Evolutionary conservation across 2,797 vertebrate species (phyloP).

Genomic region (Alfaro cultratus): DNA sequence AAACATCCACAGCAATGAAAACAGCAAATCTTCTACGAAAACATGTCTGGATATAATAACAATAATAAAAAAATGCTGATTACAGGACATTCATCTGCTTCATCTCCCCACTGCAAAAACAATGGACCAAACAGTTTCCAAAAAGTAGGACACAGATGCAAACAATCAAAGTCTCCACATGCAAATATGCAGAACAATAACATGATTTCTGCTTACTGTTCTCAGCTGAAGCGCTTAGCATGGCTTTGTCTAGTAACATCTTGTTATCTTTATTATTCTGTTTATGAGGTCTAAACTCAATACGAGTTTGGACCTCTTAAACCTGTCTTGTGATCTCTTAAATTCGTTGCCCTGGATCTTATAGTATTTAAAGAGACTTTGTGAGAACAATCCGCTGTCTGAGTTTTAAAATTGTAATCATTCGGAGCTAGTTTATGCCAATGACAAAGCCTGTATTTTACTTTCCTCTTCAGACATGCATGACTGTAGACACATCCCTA

Average conservation of each 20-base stretch:
- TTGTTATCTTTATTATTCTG: neutral
- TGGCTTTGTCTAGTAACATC: neutral
- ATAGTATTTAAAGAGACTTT: neutral
- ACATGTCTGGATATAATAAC: neutral
- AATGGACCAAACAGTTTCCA: neutral
- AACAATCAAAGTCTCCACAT: constrained; percentile 4
- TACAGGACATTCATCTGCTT: neutral
- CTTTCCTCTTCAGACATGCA: neutral
- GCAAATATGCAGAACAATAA: constrained; percentile 7
- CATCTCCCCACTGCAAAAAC: neutral
- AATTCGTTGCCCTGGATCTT: neutral
- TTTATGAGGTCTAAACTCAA: neutral
- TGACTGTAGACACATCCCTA: neutral
- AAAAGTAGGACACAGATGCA: neutral
- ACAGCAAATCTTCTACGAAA: neutral
- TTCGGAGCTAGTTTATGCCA: neutral
- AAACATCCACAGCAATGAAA: neutral
- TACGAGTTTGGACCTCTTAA: neutral
- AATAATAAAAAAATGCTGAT: neutral
- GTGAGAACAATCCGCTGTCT: neutral
- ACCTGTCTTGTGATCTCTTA: neutral
- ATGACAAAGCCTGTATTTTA: neutral
- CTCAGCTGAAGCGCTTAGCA: neutral
- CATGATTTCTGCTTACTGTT: neutral
- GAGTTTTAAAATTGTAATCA: neutral